Base-by-base conservation (phyloP, 2,888 invertebrate species). In the Synergus laeviventris region DNA sequence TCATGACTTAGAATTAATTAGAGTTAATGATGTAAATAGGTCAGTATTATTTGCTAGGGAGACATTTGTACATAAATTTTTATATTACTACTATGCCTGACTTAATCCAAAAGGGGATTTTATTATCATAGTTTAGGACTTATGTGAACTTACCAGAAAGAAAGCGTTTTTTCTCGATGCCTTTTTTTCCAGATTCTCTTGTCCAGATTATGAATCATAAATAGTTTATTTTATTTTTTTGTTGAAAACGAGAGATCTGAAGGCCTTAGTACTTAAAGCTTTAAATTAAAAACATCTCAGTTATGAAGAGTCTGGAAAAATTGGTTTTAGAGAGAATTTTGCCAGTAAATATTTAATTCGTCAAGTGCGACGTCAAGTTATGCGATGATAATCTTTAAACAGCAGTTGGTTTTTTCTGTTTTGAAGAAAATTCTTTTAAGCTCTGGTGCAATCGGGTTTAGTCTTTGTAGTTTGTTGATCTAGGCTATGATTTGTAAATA, bases 401-500 rank as follows among this genome's bases (percentile, higher is more conserved):
- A 18, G 11, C 42, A 18, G 11, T 45, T 66, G 38, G 36, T 18
- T 24, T 49, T 70, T 49, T 36, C 16, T 70, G 4, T 70, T 62
- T 38, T 16, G 49, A 49, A 49, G 49, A 45, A 49, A 49, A 70
- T 24, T 70, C 8, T 45, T 16, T 49, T 64, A 62, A 62, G 39
- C 21, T 42, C 24, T 70, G 49, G 70, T 70, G 70, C 70, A 70
- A 54, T 70, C 31, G 31, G 45, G 45, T 45, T 70, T 54, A 36
- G 24, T 18, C 5, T 49, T 45, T 21, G 31, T 70, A 49, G 49
- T 49, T 42, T 18, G 24, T 64, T 64, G 42, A 64, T 64, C n/a
- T 70, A 70, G 70, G 70, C 70, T 70, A 70, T 70, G 70, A 70
- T 31, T 70, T 70, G 70, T 70, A 70, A 70, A 70, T 70, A 70